These are phyloP conservation scores for Syritta pipiens DNA, from an alignment of 2,888 invertebrate genomes.

Conservation along the genomic window DNA sequence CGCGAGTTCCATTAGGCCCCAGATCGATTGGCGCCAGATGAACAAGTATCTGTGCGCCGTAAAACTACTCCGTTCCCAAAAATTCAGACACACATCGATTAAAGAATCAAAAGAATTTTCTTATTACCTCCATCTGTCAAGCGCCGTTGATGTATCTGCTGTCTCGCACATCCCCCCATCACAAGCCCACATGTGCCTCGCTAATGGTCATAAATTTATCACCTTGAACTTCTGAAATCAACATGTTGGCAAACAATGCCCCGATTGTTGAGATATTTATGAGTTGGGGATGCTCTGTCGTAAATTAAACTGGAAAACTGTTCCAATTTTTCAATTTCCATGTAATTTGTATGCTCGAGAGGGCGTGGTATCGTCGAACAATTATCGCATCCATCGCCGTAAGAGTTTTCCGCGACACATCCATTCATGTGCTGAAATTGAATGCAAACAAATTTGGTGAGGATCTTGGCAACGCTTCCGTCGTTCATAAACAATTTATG, in stretches of 20 bases:
- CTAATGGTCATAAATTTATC: slow-evolving; percentile 42
- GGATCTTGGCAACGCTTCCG: slow-evolving; percentile 8
- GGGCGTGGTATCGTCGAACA: slow-evolving; percentile 26
- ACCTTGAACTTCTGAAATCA: slow-evolving; percentile 42
- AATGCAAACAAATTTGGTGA: slow-evolving; percentile 9
- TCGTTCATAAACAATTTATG: slow-evolving; percentile 5
- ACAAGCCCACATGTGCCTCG: slow-evolving; percentile 20
- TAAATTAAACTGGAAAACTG: slow-evolving; percentile 2
- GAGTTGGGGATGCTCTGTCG: not conserved
- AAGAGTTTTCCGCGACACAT: slow-evolving; percentile 7
- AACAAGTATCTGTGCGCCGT: too few species aligned
- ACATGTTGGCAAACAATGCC: not conserved
- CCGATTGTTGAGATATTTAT: slow-evolving; percentile 47
- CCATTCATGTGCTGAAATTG: slow-evolving; percentile 12
- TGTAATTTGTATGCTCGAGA: slow-evolving; percentile 1
- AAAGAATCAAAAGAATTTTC: too few species aligned
- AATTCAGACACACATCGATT: too few species aligned
- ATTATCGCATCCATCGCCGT: slow-evolving; percentile 15
- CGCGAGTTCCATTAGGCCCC: too few species aligned
- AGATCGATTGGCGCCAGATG: too few species aligned
- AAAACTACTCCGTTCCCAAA: too few species aligned
- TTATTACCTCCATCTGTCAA: too few species aligned
- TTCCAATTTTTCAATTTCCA: slow-evolving; percentile 19
- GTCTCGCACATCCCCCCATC: too few species aligned
- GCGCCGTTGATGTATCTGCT: too few species aligned